These are phyloP conservation scores for Operophtera brumata DNA, from an alignment of 2,888 invertebrate species.

Conservation along the genomic window DNA sequence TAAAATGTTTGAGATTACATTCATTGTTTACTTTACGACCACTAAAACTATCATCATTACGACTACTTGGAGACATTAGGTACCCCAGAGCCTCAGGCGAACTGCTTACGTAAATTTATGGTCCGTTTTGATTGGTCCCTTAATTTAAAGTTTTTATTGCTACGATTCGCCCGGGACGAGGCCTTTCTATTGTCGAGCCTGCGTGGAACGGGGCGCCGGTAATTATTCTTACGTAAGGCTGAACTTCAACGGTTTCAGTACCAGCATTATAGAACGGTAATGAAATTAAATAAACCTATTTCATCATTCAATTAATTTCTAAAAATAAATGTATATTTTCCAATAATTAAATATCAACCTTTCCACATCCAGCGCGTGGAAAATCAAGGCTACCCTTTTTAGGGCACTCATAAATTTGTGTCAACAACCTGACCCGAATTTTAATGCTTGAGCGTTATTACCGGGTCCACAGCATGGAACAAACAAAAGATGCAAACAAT, in stretches of 20 bases:
- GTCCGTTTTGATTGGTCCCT: slow-evolving; percentile 40
- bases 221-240: slow-evolving; percentile 40
- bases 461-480: slow-evolving; percentile 57
- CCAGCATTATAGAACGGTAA: neutral
- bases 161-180: slow-evolving; percentile 43
- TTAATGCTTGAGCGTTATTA: slow-evolving; percentile 70
- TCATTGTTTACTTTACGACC: slow-evolving; percentile 19
- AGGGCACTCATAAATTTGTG: slow-evolving; percentile 72
- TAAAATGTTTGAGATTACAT: slow-evolving; percentile 22
- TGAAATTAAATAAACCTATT: neutral
- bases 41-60: slow-evolving; percentile 13
- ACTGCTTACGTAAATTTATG: slow-evolving; percentile 34
- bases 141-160: slow-evolving; percentile 52
- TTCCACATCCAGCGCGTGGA: slow-evolving; percentile 25
- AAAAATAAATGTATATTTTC: neutral
- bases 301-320: neutral
- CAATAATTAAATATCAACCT: slow-evolving; percentile 19
- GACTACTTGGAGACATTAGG: slow-evolving; percentile 13
- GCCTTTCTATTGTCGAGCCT: slow-evolving; percentile 37
- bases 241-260: neutral
- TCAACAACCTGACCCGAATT: slow-evolving; percentile 74
- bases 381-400: slow-evolving; percentile 59
- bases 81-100: slow-evolving; percentile 10
- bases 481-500: slow-evolving; percentile 71
- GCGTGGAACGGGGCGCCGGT: slow-evolving; percentile 28